Conservation (phyloP, 2,888 invertebrate genomes). For the Sisyra terminalis region DNA sequence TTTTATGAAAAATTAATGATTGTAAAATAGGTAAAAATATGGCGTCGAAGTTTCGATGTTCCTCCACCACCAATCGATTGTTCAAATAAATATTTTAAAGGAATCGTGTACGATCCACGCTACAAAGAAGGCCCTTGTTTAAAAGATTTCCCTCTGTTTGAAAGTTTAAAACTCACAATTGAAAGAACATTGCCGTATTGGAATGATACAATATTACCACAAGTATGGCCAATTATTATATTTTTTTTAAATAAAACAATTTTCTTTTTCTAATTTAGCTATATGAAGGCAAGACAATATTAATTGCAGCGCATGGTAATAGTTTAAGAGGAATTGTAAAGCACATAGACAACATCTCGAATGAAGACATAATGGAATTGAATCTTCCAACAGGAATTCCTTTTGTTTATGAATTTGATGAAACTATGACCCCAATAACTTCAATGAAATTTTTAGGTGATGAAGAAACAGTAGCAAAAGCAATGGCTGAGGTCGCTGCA, state of each 20-base stretch:
- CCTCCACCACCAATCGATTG: constrained; percentile 69
- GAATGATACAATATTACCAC: constrained; percentile 66
- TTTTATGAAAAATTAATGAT: constrained; percentile 1
- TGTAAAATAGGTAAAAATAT: constrained; percentile 48
- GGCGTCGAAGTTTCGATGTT: constrained; percentile 70
- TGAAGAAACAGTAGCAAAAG: constrained; percentile 40
- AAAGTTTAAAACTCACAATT: constrained; percentile 69
- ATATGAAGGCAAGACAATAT: constrained; percentile 34
- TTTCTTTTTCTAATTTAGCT: constrained; percentile 18
- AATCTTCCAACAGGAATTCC: constrained; percentile 49
- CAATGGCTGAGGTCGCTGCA: constrained; percentile 40
- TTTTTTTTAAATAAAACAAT: constrained; percentile 13
- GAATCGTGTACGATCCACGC: constrained; percentile 57
- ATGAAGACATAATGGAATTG: constrained; percentile 38
- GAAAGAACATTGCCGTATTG: constrained; percentile 73
- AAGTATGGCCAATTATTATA: too few species aligned
- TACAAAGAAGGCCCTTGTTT: constrained; percentile 51
- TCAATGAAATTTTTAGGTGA: constrained; percentile 44
- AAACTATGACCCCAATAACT: constrained; percentile 33
- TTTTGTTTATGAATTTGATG: constrained; percentile 41
- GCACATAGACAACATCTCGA: constrained; percentile 52
- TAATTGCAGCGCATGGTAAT: constrained; percentile 78
- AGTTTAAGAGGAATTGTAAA: constrained; percentile 74
- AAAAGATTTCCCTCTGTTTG: constrained; percentile 64
- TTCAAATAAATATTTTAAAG: constrained; percentile 56